These are phyloP conservation scores for Tryphoninae sp. DNA, from an alignment of 2,888 invertebrate species.

Conservation along the genomic window DNA sequence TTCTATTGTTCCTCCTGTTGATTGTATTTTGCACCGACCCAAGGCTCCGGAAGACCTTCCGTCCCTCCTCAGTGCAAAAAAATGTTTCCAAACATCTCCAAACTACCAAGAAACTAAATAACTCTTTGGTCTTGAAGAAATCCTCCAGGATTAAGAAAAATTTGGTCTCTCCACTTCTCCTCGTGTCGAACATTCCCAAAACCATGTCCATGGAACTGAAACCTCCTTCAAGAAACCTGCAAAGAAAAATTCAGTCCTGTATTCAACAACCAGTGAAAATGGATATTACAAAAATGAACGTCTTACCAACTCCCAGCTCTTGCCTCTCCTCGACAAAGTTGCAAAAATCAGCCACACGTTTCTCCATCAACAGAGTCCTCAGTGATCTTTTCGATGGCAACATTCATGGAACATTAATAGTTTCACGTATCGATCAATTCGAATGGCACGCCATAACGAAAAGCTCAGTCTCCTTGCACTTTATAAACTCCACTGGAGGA, in stretches of 20 bases:
- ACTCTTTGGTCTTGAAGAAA: constrained; percentile 32
- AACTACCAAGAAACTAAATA: neutral
- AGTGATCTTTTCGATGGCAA: constrained; percentile 20
- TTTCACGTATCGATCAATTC: constrained; percentile 1
- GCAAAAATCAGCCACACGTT: constrained; percentile 19
- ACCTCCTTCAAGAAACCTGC: constrained; percentile 33
- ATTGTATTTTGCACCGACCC: constrained; percentile 59
- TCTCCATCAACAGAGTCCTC: constrained; percentile 30
- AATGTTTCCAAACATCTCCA: neutral
- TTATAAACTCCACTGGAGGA: constrained; percentile 14
- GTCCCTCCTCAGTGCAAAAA: neutral
- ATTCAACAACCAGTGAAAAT: constrained; percentile 28
- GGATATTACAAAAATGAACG: constrained; percentile 23
- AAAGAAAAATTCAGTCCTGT: constrained; percentile 36
- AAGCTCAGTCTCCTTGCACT: constrained; percentile 22
- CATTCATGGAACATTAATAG: constrained; percentile 5
- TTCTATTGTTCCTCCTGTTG: constrained; percentile 46
- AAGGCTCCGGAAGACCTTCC: constrained; percentile 20
- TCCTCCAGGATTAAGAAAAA: neutral
- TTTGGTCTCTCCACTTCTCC: neutral
- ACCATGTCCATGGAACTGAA: constrained; percentile 30
- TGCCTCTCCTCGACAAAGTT: neutral
- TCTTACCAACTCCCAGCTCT: neutral
- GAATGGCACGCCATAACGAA: constrained; percentile 15
- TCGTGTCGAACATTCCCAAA: neutral